Evolutionary conservation across 2,888 invertebrate species (phyloP).

Genomic region (Mesorhabditis spiculigera): DNA sequence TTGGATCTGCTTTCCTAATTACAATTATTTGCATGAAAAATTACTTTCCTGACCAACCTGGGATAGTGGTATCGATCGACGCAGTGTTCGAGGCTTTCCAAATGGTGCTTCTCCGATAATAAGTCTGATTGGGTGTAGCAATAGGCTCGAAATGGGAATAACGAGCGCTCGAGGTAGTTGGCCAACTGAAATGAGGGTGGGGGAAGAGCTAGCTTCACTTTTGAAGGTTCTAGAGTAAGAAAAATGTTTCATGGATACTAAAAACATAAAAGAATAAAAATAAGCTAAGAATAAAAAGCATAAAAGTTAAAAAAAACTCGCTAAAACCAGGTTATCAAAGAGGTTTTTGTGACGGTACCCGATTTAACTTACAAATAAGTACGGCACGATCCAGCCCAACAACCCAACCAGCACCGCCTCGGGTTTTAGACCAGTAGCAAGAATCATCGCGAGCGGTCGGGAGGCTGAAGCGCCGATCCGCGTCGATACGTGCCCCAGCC

Average conservation of each 20-base stretch:
- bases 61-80: background rate
- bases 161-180: constrained; percentile 55
- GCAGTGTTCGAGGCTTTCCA: background rate
- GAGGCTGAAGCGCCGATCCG: no score
- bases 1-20: background rate
- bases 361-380: constrained; percentile 48
- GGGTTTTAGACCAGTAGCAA: no score
- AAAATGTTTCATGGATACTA: no score
- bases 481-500: no score
- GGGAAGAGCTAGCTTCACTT: no score
- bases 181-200: constrained; percentile 41
- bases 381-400: constrained; percentile 54
- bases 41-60: background rate
- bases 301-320: no score
- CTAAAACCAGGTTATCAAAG: no score
- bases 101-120: constrained; percentile 18
- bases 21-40: background rate
- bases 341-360: no score
- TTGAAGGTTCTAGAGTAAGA: no score
- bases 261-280: no score
- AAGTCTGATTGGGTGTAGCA: constrained; percentile 56
- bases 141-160: constrained; percentile 49
- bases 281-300: no score
- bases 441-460: no score
- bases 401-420: constrained; percentile 29